Evolutionary conservation across 2,888 invertebrate species (phyloP).

Genomic region (Allacma fusca): DNA sequence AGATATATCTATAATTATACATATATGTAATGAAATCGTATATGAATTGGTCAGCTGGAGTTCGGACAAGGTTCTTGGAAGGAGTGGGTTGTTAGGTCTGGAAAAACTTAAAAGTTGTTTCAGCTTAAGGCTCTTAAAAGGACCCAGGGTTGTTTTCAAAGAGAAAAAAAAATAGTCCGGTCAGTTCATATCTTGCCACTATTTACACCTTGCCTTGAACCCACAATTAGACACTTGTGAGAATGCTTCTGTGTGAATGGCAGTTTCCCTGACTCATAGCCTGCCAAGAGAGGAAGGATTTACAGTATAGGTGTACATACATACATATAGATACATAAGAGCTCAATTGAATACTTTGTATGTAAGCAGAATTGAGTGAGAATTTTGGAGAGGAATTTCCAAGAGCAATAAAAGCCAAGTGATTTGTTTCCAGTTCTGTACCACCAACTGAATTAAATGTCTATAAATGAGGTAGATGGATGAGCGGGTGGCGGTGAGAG

Average conservation of each 20-base stretch:
- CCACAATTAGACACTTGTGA: constrained; percentile 12
- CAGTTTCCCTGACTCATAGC: too few relatives aligned
- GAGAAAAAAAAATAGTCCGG: too few relatives aligned
- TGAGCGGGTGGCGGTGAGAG: constrained; percentile 23
- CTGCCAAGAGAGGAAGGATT: too few relatives aligned
- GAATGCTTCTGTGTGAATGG: neutral
- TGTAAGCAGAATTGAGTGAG: constrained; percentile 9
- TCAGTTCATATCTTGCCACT: neutral
- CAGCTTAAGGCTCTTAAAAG: too few relatives aligned
- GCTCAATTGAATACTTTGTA: too few relatives aligned
- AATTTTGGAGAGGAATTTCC: neutral
- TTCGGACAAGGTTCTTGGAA: neutral
- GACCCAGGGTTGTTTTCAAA: too few relatives aligned
- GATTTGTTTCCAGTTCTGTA: constrained; percentile 28
- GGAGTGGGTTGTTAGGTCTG: too few relatives aligned
- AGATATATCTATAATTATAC: too few relatives aligned
- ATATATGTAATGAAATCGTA: neutral
- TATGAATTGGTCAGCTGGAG: neutral
- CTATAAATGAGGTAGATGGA: constrained; percentile 37
- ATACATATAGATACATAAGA: too few relatives aligned
- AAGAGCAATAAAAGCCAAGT: neutral
- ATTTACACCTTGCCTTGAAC: constrained; percentile 1
- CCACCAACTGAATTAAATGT: constrained; percentile 37
- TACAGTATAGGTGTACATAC: too few relatives aligned
- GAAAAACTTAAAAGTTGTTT: too few relatives aligned